Base-by-base conservation (phyloP, 2,888 invertebrate species). In the Spilosoma lubricipeda region DNA sequence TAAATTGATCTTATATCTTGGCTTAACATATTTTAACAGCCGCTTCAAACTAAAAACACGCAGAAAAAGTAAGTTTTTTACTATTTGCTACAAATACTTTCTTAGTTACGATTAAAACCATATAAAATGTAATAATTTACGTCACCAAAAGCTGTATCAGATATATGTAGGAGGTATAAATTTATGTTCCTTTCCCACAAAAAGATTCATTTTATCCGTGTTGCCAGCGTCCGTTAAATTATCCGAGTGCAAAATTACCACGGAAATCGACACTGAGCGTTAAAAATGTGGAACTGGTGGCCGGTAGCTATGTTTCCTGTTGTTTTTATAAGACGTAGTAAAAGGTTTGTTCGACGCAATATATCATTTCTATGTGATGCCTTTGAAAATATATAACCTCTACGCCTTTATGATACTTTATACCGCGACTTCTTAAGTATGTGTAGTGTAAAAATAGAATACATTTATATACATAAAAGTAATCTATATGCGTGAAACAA, bases 231-330 rank as follows among this genome's bases (percentile, higher is more conserved):
- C 48, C 76, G 69, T 74, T 75, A 77, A 80, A 81, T 77, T 82
- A 82, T 70, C 68, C 72, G 65, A 71, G 76, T 76, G 64, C 72
- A 70, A 74, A 82, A 83, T 80, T 78, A 75, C 45, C 76, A 18
- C 78, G 84, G 81, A 82, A 81, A 81, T 84, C 78, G 80, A 77
- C 82, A 75, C 71, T 72, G 74, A 73, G 72, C 73, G 82, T 80
- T 82, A 81, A 81, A 82, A 79, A 83, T 84, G 78, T 81, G 66
- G 42, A 36, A 48, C 45, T 65, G 67, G 45, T 56, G 66, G 64
- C 56, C 75, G 42, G 63, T 73, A 68, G 71, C 67, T 59, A 71
- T 63, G 70, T 64, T 81, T 82, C 82, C 75, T 79, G 72, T 84
- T 84, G 68, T 81, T 79, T 78, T 77, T 82, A 74, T 36, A 77